A percentile compares a stretch with the other conserved stretches of the same genome.
Evolutionary conservation across 53 echinoderm and acorn worm species (phyloP).

Genomic region (Luidia sarsii): DNA sequence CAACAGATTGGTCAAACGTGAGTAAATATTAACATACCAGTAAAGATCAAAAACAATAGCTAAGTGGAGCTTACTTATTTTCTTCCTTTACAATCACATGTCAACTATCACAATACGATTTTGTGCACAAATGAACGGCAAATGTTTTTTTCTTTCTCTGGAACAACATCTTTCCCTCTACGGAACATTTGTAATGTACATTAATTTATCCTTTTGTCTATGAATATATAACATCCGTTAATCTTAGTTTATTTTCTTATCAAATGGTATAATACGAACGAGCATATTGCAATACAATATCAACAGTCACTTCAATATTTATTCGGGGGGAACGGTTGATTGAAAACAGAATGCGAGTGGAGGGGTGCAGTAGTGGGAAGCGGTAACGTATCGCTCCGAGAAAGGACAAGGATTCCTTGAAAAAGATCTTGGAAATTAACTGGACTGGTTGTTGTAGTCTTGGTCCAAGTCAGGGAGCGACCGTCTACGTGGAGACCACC

Average conservation of each 20-base stretch:
- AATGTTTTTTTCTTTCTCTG: too few relatives aligned
- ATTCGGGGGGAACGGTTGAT: not conserved
- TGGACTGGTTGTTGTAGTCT: too few relatives aligned
- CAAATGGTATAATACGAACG: conserved; percentile 42
- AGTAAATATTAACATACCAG: too few relatives aligned
- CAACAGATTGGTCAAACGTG: not conserved
- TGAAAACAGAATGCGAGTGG: not conserved
- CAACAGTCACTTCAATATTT: conserved; percentile 20
- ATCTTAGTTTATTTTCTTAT: conserved; percentile 29
- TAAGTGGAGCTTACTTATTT: not conserved
- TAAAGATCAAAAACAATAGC: not conserved
- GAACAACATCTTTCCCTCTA: not conserved
- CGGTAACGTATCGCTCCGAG: too few relatives aligned
- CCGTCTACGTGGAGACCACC: too few relatives aligned
- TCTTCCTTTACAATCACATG: not conserved
- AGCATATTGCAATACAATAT: conserved; percentile 55
- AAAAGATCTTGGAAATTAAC: too few relatives aligned
- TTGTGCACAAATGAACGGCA: not conserved
- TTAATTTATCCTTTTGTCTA: conserved; percentile 43
- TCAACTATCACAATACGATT: not conserved
- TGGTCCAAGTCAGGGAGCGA: too few relatives aligned
- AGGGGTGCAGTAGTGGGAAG: not conserved
- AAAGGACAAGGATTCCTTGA: too few relatives aligned
- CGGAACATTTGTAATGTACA: conserved; percentile 18
- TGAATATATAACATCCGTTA: conserved; percentile 58